These are phyloP conservation scores for Invenusta paracnida DNA, from an alignment of 2,888 invertebrate species.

Conservation along the genomic window DNA sequence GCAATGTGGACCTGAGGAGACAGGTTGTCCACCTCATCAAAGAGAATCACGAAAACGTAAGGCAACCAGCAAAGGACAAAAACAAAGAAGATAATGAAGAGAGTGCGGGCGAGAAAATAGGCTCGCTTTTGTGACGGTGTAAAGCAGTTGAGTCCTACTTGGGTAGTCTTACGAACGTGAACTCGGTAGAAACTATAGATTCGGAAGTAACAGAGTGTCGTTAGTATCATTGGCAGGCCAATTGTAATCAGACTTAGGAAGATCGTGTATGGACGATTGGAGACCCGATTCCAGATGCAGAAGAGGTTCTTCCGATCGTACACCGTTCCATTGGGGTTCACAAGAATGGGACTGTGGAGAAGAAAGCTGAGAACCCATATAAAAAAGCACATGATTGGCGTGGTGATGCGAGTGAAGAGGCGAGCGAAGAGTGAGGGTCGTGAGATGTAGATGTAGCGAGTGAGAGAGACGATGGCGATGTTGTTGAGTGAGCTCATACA, in stretches of 20 bases:
- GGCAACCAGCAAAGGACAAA: not conserved
- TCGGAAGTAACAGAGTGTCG: conserved; percentile 50
- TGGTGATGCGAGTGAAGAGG: not conserved
- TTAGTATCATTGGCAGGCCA: conserved; percentile 50
- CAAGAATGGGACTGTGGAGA: conserved; percentile 52
- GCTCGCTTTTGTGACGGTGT: conserved; percentile 45
- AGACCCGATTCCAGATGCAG: conserved; percentile 54
- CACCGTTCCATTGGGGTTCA: conserved; percentile 52
- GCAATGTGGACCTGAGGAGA: not conserved
- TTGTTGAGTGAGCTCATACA: conserved; percentile 49
- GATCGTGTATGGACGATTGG: conserved; percentile 52
- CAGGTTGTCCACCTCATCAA: not conserved
- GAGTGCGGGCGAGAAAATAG: conserved; percentile 14
- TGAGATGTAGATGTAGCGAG: conserved; percentile 54
- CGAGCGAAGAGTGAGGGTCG: conserved; percentile 48
- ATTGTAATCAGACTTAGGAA: conserved; percentile 49
- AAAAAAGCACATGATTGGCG: not conserved
- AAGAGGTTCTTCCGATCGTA: conserved; percentile 53
- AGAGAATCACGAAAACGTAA: not conserved
- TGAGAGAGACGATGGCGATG: conserved; percentile 55
- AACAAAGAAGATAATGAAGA: not conserved
- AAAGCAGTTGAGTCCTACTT: not conserved
- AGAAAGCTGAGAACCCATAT: conserved; percentile 47
- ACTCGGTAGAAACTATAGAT: conserved; percentile 47
- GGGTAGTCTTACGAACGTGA: not conserved